Percentiles rank a stretch among this genome's conserved stretches.
Conservation (phyloP, 1,140 invertebrate species). For the Hylyphantes graminicola region DNA sequence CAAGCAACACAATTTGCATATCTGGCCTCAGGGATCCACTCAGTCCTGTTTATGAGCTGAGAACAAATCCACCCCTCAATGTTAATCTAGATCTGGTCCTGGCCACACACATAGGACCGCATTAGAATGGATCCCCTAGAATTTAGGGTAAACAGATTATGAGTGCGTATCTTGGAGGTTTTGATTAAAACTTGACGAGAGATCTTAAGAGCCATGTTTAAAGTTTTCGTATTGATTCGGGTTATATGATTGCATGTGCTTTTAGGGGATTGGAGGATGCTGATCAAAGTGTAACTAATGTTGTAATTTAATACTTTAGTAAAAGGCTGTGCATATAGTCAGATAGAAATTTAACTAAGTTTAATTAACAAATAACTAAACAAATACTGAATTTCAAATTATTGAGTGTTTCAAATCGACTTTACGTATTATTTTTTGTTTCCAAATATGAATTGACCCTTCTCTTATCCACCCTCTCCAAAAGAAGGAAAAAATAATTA, state of each 20-base stretch:
- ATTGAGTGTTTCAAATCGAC: too few species aligned
- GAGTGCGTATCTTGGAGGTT: slow-evolving; percentile 17
- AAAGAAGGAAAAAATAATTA: too few species aligned
- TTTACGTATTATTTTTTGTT: too few species aligned
- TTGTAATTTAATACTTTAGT: too few species aligned
- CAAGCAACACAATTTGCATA: slow-evolving; percentile 7
- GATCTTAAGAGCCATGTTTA: slow-evolving; percentile 37
- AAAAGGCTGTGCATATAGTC: too few species aligned
- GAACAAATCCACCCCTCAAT: slow-evolving; percentile 25
- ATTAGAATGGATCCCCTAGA: slow-evolving; percentile 10
- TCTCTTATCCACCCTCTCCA: too few species aligned
- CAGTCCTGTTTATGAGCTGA: slow-evolving; percentile 5
- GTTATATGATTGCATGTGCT: slow-evolving; percentile 9
- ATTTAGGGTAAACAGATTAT: slow-evolving; percentile 41
- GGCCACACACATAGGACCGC: background rate
- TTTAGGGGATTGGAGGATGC: background rate
- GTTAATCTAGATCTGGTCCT: slow-evolving; percentile 20
- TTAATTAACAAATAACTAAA: too few species aligned
- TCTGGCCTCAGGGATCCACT: background rate
- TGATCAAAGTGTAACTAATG: background rate
- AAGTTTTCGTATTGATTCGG: slow-evolving; percentile 30
- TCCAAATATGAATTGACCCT: too few species aligned
- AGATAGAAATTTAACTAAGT: too few species aligned
- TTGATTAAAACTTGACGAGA: slow-evolving; percentile 28
- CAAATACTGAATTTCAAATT: too few species aligned